A percentile compares a stretch with the other conserved stretches of the same genome.
These are phyloP conservation scores for Rattus rattus DNA, from an alignment of 2,113 vertebrate genomes.

Conservation along the genomic window DNA sequence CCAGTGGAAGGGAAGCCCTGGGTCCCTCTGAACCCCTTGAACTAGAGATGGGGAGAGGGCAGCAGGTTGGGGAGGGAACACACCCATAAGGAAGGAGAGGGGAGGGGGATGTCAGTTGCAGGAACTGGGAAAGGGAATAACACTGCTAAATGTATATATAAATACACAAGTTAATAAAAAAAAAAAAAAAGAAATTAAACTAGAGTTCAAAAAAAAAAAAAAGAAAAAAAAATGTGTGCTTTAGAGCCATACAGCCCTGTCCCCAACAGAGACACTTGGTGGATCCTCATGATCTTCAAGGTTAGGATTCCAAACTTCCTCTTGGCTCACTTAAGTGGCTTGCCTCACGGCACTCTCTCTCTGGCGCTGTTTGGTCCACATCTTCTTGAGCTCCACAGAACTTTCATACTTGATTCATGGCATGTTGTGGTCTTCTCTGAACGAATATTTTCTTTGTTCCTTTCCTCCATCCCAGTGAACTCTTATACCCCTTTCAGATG, in stretches of 20 bases:
- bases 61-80: no score
- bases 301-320: neutral
- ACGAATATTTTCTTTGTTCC: neutral
- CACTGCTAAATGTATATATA: no score
- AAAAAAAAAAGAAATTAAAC: no score
- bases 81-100: no score
- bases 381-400: neutral
- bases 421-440: neutral
- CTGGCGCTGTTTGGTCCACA: neutral
- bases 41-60: no score
- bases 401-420: rapidly evolving
- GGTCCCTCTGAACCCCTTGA: no score
- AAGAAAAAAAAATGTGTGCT: neutral
- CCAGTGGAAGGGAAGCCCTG: no score
- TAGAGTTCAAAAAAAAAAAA: no score
- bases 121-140: no score
- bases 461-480: neutral
- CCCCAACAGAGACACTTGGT: neutral
- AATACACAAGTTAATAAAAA: no score
- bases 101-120: no score
- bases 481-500: neutral
- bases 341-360: neutral
- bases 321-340: neutral
- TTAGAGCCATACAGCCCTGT: neutral
- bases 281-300: neutral